These are phyloP conservation scores for Blera fallax DNA, from an alignment of 2,888 invertebrate genomes.

Conservation along the genomic window DNA sequence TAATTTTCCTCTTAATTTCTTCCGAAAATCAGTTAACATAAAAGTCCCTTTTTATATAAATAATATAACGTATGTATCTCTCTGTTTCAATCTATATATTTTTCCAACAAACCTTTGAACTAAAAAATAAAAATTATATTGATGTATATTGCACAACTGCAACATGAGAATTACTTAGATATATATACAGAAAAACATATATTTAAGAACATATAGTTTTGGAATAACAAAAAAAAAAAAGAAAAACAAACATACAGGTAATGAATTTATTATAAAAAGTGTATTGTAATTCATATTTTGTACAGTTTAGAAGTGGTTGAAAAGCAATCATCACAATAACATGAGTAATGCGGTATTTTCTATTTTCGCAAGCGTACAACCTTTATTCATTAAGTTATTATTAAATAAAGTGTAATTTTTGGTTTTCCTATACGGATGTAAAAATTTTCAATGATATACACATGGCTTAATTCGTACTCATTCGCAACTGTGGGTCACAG, in stretches of 20 bases:
- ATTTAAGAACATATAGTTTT: conserved; percentile 50
- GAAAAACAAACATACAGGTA: conserved; percentile 38
- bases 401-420: too few relatives aligned
- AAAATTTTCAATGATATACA: too few relatives aligned
- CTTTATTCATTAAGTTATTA: too few relatives aligned
- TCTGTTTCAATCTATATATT: conserved; percentile 52
- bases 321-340: background rate
- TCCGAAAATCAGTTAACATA: conserved; percentile 12
- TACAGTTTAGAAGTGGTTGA: conserved; percentile 38
- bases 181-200: conserved; percentile 44
- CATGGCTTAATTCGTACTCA: too few relatives aligned
- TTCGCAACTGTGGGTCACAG: too few relatives aligned
- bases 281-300: conserved; percentile 43
- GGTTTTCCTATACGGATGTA: too few relatives aligned
- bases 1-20: conserved; percentile 11
- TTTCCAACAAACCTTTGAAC: conserved; percentile 54
- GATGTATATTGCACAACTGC: conserved; percentile 64
- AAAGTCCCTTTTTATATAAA: conserved; percentile 17
- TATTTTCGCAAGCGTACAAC: too few relatives aligned
- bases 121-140: conserved; percentile 28
- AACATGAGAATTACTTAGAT: conserved; percentile 53
- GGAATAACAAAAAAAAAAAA: conserved; percentile 14
- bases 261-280: conserved; percentile 51
- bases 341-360: conserved; percentile 9
- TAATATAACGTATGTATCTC: conserved; percentile 1